phyloP scores from a whole-genome alignment of 2,888 invertebrate genomes.

The Agrochola lychnidis region DNA sequence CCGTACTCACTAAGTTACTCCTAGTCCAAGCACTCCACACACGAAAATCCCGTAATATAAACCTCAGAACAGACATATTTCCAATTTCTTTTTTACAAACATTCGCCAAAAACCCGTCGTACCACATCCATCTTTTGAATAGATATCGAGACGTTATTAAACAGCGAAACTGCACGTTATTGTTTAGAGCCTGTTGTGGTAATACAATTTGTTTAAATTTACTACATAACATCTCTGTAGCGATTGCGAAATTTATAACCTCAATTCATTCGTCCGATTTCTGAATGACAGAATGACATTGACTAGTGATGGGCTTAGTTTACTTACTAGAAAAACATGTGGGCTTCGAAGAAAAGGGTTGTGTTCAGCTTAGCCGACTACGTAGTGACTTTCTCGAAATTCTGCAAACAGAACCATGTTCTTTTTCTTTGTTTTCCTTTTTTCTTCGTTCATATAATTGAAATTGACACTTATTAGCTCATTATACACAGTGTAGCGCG shows the following conservation, averaged over 20 bases:
- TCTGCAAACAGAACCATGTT: no score
- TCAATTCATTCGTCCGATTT: constrained; percentile 54
- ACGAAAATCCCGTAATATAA: constrained; percentile 81
- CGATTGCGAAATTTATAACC: constrained; percentile 83
- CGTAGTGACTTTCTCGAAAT: no score
- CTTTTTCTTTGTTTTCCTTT: no score
- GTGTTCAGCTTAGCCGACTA: no score
- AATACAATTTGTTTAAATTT: constrained; percentile 77
- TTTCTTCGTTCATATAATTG: no score
- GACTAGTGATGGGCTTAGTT: constrained; percentile 39
- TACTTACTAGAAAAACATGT: constrained; percentile 14
- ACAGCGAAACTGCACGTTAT: constrained; percentile 69
- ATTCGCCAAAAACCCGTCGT: constrained; percentile 67
- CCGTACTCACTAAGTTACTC: constrained; percentile 77
- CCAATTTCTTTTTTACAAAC: constrained; percentile 65
- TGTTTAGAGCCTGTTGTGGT: constrained; percentile 67
- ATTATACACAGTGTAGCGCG: no score
- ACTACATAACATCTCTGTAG: constrained; percentile 80
- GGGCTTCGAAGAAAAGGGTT: background rate
- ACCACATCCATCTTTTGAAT: constrained; percentile 72
- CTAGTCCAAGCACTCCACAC: constrained; percentile 83
- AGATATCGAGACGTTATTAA: constrained; percentile 68
- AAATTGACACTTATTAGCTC: no score
- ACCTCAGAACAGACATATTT: constrained; percentile 78
- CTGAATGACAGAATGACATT: constrained; percentile 28